Conservation (phyloP, 1,140 invertebrate genomes). For the Arion vulgaris region DNA sequence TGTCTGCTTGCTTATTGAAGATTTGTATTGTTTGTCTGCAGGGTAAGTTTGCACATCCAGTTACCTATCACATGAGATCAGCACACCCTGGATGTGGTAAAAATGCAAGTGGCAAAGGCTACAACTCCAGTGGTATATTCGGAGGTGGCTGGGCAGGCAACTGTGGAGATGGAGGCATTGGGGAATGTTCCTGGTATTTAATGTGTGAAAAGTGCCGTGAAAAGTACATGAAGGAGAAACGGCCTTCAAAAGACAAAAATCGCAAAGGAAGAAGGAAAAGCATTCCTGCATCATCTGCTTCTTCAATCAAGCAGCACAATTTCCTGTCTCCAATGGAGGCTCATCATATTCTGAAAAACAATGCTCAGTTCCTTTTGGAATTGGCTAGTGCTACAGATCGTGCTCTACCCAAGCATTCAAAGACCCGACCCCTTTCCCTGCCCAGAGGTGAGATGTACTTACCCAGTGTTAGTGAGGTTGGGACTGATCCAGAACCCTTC, state of each 20-base stretch:
- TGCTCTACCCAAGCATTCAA: slow-evolving; percentile 62
- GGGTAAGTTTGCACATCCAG: slow-evolving; percentile 78
- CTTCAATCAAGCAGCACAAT: slow-evolving; percentile 57
- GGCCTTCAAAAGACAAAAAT: slow-evolving; percentile 70
- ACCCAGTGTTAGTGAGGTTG: slow-evolving; percentile 67
- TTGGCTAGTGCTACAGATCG: slow-evolving; percentile 81
- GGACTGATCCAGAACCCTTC: slow-evolving; percentile 66
- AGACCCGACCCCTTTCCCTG: slow-evolving; percentile 38
- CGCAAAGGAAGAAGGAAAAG: slow-evolving; percentile 67
- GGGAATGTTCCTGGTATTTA: slow-evolving; percentile 90
- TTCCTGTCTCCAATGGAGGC: slow-evolving; percentile 75
- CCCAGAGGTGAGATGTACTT: slow-evolving; percentile 74
- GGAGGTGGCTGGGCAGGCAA: slow-evolving; percentile 90
- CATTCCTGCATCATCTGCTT: slow-evolving; percentile 23
- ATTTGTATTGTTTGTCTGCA: not conserved
- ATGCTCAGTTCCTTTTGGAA: slow-evolving; percentile 94
- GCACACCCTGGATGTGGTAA: slow-evolving; percentile 91
- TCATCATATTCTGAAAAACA: slow-evolving; percentile 89
- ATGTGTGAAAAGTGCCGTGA: slow-evolving; percentile 91
- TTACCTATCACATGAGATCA: slow-evolving; percentile 93
- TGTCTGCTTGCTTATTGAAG: no score
- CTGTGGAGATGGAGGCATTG: slow-evolving; percentile 88
- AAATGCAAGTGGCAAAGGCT: slow-evolving; percentile 88
- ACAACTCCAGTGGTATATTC: slow-evolving; percentile 88
- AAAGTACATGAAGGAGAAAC: slow-evolving; percentile 80